Base-by-base conservation (phyloP, 2,888 invertebrate genomes). In the Troilus luridus region DNA sequence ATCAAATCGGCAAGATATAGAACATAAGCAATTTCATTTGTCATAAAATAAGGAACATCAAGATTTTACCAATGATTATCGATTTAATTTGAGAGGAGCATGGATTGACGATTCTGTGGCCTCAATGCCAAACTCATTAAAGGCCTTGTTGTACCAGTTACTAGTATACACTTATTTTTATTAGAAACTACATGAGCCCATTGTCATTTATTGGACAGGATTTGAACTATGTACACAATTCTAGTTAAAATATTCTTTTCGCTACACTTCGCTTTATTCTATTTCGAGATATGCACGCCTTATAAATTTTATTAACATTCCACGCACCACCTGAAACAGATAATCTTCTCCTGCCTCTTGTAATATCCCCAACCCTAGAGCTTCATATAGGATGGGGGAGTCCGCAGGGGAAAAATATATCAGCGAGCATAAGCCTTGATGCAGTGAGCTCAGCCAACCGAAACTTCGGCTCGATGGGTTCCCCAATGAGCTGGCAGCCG, bases 401-500 rank as follows among this genome's bases (percentile, higher is more conserved):
- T 41, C 81, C 41, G 21, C 54, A 14, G 81, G 54, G 81, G 81
- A 81, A 81, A 81, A 81, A 56, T 81, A 81, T 81, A 81, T 81
- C 54, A 54, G 10, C 81, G 3, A 56, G 81, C 81, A 81, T 81
- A 81, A 81, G 81, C 81, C 81, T 41, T 81, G 81, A 54, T 81
- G 41, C 54, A 54, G 81, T 54, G 81, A 9, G 54, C 81, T 81
- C 81, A 81, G 81, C 21, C 81, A 81, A 56, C 81, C 81, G 81
- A 81, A 81, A 81, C 81, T 81, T 81, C 81, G 54, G 81, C 81
- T 81, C 81, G 54, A 81, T 81, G 21, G 54, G 81, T 41, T 81
- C 81, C 54, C 81, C 81, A 81, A 81, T 81, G 81, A 56, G 81
- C 81, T 56, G 81, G 81, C 19, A 21, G 41, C 81, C 54, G 81